phyloP scores from a whole-genome alignment of 2,797 vertebrate species.

The Hydrolagus colliei region DNA sequence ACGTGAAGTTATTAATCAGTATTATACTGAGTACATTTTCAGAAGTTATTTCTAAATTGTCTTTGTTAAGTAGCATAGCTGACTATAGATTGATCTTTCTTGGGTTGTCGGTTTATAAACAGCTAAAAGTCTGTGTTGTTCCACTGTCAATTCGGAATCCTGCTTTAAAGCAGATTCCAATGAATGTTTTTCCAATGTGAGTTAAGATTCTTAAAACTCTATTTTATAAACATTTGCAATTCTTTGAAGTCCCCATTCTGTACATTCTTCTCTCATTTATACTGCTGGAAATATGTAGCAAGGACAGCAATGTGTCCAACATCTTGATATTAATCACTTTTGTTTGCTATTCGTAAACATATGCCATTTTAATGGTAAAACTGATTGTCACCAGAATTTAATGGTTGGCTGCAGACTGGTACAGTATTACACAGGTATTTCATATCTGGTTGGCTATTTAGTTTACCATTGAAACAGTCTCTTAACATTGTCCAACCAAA shows the following conservation, averaged over 20 bases:
- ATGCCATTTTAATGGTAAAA: neutral
- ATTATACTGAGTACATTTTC: neutral
- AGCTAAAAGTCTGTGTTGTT: neutral
- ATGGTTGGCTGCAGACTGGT: neutral
- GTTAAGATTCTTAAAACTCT: neutral
- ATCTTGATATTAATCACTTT: no score
- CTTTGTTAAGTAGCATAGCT: neutral
- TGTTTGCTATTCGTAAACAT: no score
- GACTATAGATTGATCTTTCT: neutral
- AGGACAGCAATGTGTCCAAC: neutral
- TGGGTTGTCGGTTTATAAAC: neutral
- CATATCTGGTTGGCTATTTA: neutral
- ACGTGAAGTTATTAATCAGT: neutral
- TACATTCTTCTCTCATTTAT: neutral
- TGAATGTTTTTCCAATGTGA: neutral
- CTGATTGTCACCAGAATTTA: neutral
- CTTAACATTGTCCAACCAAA: neutral
- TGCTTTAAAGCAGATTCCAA: neutral
- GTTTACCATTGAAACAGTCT: no score
- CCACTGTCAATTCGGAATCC: neutral
- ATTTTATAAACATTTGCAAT: neutral
- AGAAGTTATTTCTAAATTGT: neutral
- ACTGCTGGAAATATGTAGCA: neutral
- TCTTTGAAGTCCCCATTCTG: neutral
- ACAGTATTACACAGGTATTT: neutral